phyloP scores from a whole-genome alignment of 2,797 vertebrate genomes.

The Masticophis lateralis region DNA sequence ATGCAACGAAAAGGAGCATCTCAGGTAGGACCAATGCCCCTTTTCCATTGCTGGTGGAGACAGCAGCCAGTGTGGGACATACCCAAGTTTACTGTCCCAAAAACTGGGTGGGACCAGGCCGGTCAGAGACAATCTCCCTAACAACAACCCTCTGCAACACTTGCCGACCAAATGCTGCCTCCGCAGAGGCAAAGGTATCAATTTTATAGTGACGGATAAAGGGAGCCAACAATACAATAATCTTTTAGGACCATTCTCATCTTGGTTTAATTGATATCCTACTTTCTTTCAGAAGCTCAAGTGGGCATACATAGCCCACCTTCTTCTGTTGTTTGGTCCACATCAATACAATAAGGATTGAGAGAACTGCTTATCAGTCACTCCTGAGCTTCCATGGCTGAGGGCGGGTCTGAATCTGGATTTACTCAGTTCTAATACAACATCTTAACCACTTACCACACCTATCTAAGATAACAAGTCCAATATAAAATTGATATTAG shows the following conservation, averaged over 20 bases:
- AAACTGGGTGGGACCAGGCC: too few relatives aligned
- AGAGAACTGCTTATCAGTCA: neutral
- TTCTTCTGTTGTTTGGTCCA: neutral
- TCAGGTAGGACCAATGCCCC: too few relatives aligned
- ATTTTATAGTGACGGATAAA: too few relatives aligned
- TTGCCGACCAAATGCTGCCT: too few relatives aligned
- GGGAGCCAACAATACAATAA: too few relatives aligned
- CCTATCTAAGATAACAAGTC: neutral
- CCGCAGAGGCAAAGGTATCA: too few relatives aligned
- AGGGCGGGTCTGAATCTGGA: neutral
- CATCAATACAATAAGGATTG: neutral
- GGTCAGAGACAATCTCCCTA: too few relatives aligned
- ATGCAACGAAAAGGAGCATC: too few relatives aligned
- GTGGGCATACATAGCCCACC: neutral
- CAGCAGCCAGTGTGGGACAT: too few relatives aligned
- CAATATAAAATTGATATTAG: neutral
- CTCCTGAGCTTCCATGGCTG: neutral
- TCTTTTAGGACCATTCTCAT: neutral
- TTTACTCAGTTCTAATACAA: neutral
- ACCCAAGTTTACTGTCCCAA: too few relatives aligned
- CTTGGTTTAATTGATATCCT: neutral
- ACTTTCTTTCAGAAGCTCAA: neutral
- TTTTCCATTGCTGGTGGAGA: too few relatives aligned
- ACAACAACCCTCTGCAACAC: too few relatives aligned
- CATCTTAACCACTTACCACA: neutral